Conservation (phyloP, 1,140 invertebrate genomes). For the Drosophila melanogaster region Release_6_plus_ISO1_MT NT_033779.5:18654001-18654500, state of each 20-base stretch:
- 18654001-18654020: background rate
- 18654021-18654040: slow-evolving; percentile 25
- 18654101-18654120: slow-evolving; percentile 39
- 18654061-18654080: slow-evolving; percentile 14
- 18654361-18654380: slow-evolving; percentile 50
- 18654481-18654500: slow-evolving; percentile 21
- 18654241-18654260: slow-evolving; percentile 12
- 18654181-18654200: slow-evolving; percentile 51
- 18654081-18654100: slow-evolving; percentile 33
- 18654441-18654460: slow-evolving; percentile 59
- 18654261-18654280: slow-evolving; percentile 68
- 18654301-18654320: slow-evolving; percentile 65
- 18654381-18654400: slow-evolving; percentile 75
- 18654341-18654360: slow-evolving; percentile 55
- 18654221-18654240: slow-evolving; percentile 25
- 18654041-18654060: slow-evolving; percentile 18
- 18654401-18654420: slow-evolving; percentile 26
- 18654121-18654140: slow-evolving; percentile 14
- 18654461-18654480: slow-evolving; percentile 68
- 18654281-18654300: slow-evolving; percentile 62
- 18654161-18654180: slow-evolving; percentile 41
- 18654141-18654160: slow-evolving; percentile 4
- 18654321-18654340: slow-evolving; percentile 43
- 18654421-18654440: slow-evolving; percentile 63
- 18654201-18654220: slow-evolving; percentile 45